Conservation (phyloP, 2,797 vertebrate species). For the Saxicola maurus region DNA sequence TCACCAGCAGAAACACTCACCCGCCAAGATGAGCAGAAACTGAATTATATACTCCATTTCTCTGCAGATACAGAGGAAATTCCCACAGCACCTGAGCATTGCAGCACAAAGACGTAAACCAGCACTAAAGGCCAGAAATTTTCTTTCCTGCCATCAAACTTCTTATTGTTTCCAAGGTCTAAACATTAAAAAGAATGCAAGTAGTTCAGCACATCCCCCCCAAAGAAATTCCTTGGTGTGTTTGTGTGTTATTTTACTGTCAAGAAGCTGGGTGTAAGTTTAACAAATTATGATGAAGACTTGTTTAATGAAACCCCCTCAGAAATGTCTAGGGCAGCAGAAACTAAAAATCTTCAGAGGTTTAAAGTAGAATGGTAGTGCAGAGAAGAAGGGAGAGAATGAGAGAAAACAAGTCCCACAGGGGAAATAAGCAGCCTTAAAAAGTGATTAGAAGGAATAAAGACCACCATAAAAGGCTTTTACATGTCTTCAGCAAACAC, state of each 20-base stretch:
- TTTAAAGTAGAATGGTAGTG: neutral
- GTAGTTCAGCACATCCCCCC: neutral
- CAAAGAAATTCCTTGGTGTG: neutral
- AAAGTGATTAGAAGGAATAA: neutral
- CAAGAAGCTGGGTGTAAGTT: neutral
- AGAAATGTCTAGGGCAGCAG: neutral
- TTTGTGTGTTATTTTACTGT: neutral
- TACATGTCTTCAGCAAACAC: neutral
- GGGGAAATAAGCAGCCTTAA: neutral
- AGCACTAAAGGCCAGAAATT: neutral
- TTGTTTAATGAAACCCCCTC: neutral
- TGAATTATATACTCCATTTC: slow-evolving; percentile 3
- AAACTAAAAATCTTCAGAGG: neutral
- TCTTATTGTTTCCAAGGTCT: neutral
- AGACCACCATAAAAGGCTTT: neutral
- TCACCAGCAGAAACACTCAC: neutral
- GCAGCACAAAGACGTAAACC: neutral
- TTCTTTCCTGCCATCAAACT: neutral
- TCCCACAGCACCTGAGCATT: neutral
- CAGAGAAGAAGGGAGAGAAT: neutral
- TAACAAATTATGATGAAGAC: neutral
- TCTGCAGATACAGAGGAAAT: neutral
- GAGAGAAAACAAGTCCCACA: neutral
- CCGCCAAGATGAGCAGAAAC: neutral
- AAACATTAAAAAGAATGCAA: neutral